Base-by-base conservation (phyloP, 2,113 vertebrate genomes). In the Struthio camelus region DNA sequence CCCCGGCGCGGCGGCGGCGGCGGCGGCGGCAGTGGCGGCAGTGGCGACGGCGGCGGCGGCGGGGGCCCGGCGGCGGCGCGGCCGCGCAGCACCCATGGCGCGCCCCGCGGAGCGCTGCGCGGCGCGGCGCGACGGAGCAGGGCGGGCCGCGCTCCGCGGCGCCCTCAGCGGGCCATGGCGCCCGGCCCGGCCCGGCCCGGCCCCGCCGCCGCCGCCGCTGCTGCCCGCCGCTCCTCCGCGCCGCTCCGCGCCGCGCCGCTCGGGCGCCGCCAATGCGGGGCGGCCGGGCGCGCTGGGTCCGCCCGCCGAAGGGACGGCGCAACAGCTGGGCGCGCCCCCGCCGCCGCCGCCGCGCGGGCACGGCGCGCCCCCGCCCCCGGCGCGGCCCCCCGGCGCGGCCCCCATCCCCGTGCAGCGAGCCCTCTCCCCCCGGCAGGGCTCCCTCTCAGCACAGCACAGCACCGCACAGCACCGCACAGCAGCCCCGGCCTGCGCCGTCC, bases 91-190 rank as follows among this genome's bases (percentile, higher is more conserved):
- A 59, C 75, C 53, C 54, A 62, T 80, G 56, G 73, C 79, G 79
- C 42, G 79, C 85, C 66, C 40, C 59, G 84, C 70, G 67, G 56
- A 34, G 44, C 46, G 51, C 62, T 48, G n/a, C n/a, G n/a, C n/a
- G 79, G 83, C 85, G 72, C 69, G 56, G 67, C 76, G 92, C 94
- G 93, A 95, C 96, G 97, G 97, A 97, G 69, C 65, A 70, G 79
- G 53, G 36, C 61, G 80, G 87, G 66, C 62, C 85, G 85, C 90
- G 94, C 94, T 73, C 19, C 66, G 95, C 71, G 73, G 66, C 48
- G 79, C 23, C 54, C 34, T 77, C 56, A 77, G 73, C 46, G 77
- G 59, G 69, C 75, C 75, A 25, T 20, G 69, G 34, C 17, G 88
- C 93, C 71, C 92, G 93, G 87, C 89, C 53, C 64, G 36, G 23